Percentiles rank a stretch among this genome's conserved stretches.
Evolutionary conservation across 92 coral and sea anemone genomes (phyloP).

Genomic region (Palythoa grandis): DNA sequence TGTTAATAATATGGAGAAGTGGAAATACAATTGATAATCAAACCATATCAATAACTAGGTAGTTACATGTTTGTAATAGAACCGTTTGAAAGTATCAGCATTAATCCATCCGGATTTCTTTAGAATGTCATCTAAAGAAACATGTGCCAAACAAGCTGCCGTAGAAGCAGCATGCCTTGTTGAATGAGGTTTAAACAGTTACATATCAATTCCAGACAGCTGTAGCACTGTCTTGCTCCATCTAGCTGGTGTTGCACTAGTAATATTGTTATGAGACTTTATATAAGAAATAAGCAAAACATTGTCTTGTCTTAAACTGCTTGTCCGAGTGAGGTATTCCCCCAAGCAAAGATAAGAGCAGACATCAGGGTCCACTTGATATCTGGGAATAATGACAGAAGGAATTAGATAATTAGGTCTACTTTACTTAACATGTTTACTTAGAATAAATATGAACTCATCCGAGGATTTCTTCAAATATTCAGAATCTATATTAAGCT

Average conservation of each 20-base stretch:
- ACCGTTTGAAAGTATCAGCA: conserved; percentile 65
- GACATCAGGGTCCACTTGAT: conserved; percentile 52
- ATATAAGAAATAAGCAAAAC: conserved; percentile 49
- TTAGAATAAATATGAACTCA: conserved; percentile 58
- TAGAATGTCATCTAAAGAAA: conserved; percentile 74
- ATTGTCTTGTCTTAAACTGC: conserved; percentile 51
- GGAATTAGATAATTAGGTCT: conserved; percentile 64
- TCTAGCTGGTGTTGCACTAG: conserved; percentile 37
- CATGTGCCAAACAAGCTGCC: conserved; percentile 59
- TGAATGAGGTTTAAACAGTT: conserved; percentile 59
- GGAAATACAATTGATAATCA: too few relatives aligned
- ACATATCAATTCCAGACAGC: conserved; percentile 27
- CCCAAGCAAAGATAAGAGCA: conserved; percentile 60
- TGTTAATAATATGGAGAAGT: too few relatives aligned
- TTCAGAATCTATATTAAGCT: not conserved
- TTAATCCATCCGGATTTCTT: conserved; percentile 78
- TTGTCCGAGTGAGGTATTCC: conserved; percentile 28
- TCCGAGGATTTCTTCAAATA: conserved; percentile 20
- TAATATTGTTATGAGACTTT: conserved; percentile 44
- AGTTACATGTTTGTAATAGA: conserved; percentile 30
- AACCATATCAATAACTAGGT: too few relatives aligned
- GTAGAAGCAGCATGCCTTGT: conserved; percentile 73
- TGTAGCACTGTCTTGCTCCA: conserved; percentile 46
- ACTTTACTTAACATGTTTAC: conserved; percentile 56
- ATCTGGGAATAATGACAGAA: conserved; percentile 57